Evolutionary conservation across 2,113 vertebrate genomes (phyloP).

Genomic region (Asarcornis scutulata): DNA sequence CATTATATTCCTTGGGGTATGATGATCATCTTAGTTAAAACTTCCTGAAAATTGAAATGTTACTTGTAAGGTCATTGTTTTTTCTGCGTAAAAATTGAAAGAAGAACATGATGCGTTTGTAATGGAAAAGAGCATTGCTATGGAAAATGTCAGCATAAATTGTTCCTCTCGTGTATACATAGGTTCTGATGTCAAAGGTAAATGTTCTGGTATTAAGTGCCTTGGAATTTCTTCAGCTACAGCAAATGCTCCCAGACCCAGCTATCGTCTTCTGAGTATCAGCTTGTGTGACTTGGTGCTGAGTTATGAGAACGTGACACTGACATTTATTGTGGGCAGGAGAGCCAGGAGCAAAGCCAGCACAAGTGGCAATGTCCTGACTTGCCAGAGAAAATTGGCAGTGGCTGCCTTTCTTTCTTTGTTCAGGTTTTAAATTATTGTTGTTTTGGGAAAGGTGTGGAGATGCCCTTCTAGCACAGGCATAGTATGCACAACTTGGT

Average conservation of each 20-base stretch:
- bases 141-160: conserved; percentile 57
- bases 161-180: conserved; percentile 38
- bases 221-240: conserved; percentile 26
- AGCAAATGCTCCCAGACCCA: background rate
- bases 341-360: background rate
- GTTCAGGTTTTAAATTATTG: background rate
- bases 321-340: background rate
- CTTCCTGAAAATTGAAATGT: conserved; percentile 53
- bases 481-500: background rate
- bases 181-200: conserved; percentile 51
- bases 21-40: background rate
- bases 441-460: background rate
- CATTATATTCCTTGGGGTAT: background rate
- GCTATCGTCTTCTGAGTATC: background rate
- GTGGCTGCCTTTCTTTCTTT: background rate
- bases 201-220: conserved; percentile 39
- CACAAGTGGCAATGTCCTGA: background rate
- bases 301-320: background rate
- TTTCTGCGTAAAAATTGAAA: conserved; percentile 28
- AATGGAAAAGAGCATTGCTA: conserved; percentile 32
- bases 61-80: conserved; percentile 58
- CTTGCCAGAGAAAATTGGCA: background rate
- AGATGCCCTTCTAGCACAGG: background rate
- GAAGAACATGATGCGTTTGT: conserved; percentile 30
- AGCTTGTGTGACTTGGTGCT: background rate